A percentile compares a stretch with the other conserved stretches of the same genome.
phyloP scores from a whole-genome alignment of 2,797 vertebrate genomes.

The Cynopterus sphinx region DNA sequence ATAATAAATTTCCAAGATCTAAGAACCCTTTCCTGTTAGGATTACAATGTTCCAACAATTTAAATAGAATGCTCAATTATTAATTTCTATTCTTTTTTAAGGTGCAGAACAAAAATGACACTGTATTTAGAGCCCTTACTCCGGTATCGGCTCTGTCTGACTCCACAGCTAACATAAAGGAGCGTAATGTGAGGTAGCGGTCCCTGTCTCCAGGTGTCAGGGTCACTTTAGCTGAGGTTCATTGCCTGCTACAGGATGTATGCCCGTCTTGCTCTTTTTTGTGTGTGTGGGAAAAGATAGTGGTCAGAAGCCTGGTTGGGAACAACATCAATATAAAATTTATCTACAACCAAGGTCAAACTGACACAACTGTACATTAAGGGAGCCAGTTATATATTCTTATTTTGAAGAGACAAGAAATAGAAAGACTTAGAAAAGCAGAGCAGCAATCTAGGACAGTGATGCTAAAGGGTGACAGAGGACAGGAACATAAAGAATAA shows the following conservation, averaged over 20 bases:
- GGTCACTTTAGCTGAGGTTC: rapidly evolving
- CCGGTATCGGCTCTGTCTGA: not conserved
- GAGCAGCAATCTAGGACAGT: rapidly evolving
- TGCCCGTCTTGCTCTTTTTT: not conserved
- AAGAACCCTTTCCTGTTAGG: not conserved
- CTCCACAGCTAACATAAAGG: rapidly evolving
- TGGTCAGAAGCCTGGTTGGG: not conserved
- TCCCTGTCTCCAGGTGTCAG: not conserved
- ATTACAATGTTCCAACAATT: not conserved
- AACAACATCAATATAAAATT: not conserved
- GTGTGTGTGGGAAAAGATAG: not conserved
- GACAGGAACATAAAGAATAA: not conserved
- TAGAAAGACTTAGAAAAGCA: not conserved
- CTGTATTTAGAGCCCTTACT: not conserved
- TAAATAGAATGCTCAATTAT: not conserved
- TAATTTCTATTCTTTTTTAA: not conserved
- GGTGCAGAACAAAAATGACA: not conserved
- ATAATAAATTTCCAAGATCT: not conserved
- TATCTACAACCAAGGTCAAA: not conserved
- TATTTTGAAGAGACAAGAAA: not conserved
- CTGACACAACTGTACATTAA: rapidly evolving
- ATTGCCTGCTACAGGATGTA: rapidly evolving
- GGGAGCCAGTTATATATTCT: not conserved
- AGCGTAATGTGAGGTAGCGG: rapidly evolving
- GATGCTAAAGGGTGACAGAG: not conserved